Base-by-base conservation (phyloP, 2,888 invertebrate genomes). In the Drosophila koepferae region DNA sequence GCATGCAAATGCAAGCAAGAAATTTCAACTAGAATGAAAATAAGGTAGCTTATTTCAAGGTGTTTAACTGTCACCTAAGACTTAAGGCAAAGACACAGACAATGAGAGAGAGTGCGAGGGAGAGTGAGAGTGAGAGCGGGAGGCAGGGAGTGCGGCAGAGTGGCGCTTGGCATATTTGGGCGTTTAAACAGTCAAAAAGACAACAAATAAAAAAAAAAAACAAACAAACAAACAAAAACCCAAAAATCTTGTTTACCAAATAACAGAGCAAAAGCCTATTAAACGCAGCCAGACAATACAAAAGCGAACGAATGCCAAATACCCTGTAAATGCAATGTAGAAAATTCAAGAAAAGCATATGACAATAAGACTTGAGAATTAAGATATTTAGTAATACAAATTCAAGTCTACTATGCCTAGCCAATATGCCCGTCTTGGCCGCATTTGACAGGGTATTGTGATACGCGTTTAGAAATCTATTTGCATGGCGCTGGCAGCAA, bases 61-160 rank as follows among this genome's bases (percentile, higher is more conserved):
- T 90, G 90, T 90, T 86, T 86, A 80, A 80, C 90, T 90, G 90
- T 90, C 90, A 90, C 88, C 89, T 90, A 87, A 86, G 86, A 86
- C 86, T 87, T 87, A 86, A 77, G 82, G 4, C 34, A 14, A 23
- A 54, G 79, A 79, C 81, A 55, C 68, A 67, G 77, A 81, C 70
- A 77, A 80, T 61, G 23, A 10, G 54, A 0, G 38, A 36, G 36
- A n/a, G n/a, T n/a, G n/a, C n/a, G n/a, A n/a, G n/a, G n/a, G n/a
- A n/a, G n/a, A n/a, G n/a, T n/a, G n/a, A n/a, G 38, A 36, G 36
- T 0, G 6, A 6, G 40, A 8, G 40, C 2, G 38, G 4, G 53
- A 9, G 40, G 6, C 5, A 28, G 36, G 9, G 6, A 18, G 36
- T 75, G 80, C 76, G 81, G 23, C 23, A 10, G 40, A 76, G 81